Percentiles rank a stretch among this genome's conserved stretches.
phyloP scores from a whole-genome alignment of 1,140 invertebrate genomes.

The Leucophenga varia region DNA sequence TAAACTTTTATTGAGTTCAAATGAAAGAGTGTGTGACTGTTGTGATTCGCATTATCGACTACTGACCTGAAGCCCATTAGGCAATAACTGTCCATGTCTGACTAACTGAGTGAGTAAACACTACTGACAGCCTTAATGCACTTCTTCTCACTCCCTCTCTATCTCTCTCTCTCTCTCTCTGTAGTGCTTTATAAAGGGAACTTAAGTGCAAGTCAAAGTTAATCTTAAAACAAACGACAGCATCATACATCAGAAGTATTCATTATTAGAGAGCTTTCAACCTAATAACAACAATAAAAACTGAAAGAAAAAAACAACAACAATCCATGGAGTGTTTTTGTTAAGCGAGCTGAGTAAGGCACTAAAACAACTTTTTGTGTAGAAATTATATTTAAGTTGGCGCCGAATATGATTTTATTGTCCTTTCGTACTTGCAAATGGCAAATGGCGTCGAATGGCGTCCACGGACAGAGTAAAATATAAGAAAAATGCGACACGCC shows the following conservation, averaged over 20 bases:
- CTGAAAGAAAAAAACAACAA: conserved; percentile 38
- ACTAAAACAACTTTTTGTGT: conserved; percentile 37
- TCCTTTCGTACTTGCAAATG: conserved; percentile 16
- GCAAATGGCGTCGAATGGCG: conserved; percentile 1
- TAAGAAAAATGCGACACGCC: conserved; percentile 20
- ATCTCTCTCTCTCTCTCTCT: no score
- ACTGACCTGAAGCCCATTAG: conserved; percentile 46
- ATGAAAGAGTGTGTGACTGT: conserved; percentile 14
- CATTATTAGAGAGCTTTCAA: conserved; percentile 49
- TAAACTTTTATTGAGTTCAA: conserved; percentile 30
- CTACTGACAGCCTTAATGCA: no score
- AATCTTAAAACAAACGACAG: no score
- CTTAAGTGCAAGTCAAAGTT: no score
- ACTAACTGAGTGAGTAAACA: no score
- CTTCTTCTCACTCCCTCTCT: no score
- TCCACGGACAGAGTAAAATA: conserved; percentile 23
- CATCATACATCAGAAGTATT: conserved; percentile 17
- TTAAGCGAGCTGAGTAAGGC: conserved; percentile 19
- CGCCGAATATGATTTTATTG: conserved; percentile 54
- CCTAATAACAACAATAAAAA: conserved; percentile 52
- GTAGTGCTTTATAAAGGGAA: no score
- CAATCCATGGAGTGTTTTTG: conserved; percentile 14
- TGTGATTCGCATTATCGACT: conserved; percentile 45
- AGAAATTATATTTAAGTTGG: conserved; percentile 41
- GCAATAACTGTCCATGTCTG: conserved; percentile 29